Evolutionary conservation across 2,113 vertebrate genomes (phyloP), one percentile per base, ranked within the genome.

Genomic region (Ranitomeya variabilis): DNA sequence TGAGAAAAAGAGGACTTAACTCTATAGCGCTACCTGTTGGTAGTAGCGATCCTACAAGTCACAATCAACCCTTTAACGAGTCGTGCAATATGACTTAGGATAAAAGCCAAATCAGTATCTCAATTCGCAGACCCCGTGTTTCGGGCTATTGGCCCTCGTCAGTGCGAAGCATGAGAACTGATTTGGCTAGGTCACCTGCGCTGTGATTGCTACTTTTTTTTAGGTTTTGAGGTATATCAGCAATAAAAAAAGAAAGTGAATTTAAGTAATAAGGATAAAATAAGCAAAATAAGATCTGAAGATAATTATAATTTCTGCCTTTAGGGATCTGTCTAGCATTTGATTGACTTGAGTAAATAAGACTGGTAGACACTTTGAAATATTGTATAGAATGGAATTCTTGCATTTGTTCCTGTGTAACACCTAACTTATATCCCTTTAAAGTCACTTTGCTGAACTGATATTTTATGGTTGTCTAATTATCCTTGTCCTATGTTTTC

Each of bases 401-500:
- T n/a, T 57, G 55, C 88, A 5, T 45, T 80, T 0, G 2, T 0
- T 62, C 15, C 85, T 82, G 8, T 6, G 26, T 2, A 15, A 66
- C 52, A 87, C 86, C 52, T 31, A 80, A 87, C 14, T 69, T 67
- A 51, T 80, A 57, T 86, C 52, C 64, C 59, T 87, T 57, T 84
- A 73, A 89, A 77, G 80, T 89, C 81, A 84, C 87, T 78, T 89
- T 89, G 73, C 81, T 45, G 59, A 31, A 67, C 71, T 76, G 51
- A 83, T 89, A 83, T 84, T 89, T 89, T 89, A 89, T 89, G 81
- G 81, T 77, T 78, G 45, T 89, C 80, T 89, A 89, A 88, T 83
- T 83, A 88, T 83, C 80, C 80, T 66, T 83, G 80, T 60, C 66
- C 87, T 78, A 45, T 83, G 86, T 88, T 83, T 88, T 88, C 80